Conservation (phyloP, 2,797 vertebrate genomes). For the Lagodon rhomboides region DNA sequence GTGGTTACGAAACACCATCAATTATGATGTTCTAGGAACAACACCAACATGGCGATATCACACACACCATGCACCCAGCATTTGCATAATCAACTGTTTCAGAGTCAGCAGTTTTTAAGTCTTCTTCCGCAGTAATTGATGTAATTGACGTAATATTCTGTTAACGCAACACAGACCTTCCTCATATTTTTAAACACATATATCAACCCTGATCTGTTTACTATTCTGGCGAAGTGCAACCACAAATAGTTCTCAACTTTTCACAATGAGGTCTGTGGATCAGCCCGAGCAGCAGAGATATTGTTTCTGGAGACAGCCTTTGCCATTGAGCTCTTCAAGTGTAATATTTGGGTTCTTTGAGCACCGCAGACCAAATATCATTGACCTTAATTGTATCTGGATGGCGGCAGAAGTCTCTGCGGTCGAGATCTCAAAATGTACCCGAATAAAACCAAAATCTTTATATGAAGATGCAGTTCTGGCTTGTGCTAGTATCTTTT, state of each 20-base stretch:
- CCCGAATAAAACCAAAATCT: conserved; percentile 19
- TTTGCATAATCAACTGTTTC: background rate
- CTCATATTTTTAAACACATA: background rate
- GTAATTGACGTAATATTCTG: conserved; percentile 2
- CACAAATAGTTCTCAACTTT: conserved; percentile 5
- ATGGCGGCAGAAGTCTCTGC: conserved; percentile 35
- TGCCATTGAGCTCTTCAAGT: conserved; percentile 20
- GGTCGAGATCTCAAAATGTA: conserved; percentile 10
- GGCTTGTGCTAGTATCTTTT: background rate
- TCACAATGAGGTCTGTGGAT: conserved; percentile 24
- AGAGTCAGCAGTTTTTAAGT: background rate
- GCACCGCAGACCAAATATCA: conserved; percentile 26
- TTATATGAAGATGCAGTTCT: background rate
- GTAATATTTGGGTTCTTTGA: conserved; percentile 40
- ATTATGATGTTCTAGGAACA: too few relatives aligned
- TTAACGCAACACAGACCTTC: background rate
- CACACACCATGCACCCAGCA: too few relatives aligned
- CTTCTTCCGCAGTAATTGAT: background rate
- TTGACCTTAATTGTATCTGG: conserved; percentile 19
- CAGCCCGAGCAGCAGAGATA: conserved; percentile 15
- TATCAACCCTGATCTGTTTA: conserved; percentile 7
- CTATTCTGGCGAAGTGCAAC: background rate
- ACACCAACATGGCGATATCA: too few relatives aligned
- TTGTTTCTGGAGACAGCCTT: conserved; percentile 48
- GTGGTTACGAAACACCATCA: too few relatives aligned